Base-by-base conservation (phyloP, 2,797 vertebrate genomes). In the Megalops cyprinoides region DNA sequence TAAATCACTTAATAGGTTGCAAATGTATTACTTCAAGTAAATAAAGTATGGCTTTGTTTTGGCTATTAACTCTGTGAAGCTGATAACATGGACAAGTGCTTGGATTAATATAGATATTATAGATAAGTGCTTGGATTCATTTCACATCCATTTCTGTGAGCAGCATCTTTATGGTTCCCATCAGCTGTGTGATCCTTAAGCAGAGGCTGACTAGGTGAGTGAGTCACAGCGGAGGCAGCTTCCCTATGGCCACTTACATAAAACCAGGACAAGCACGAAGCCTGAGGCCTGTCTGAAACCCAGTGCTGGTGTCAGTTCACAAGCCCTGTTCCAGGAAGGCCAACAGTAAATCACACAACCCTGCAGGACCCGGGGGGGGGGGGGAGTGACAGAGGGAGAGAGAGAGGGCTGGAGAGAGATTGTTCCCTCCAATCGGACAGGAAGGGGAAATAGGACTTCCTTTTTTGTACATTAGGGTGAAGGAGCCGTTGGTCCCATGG, bases 381-480 rank as follows among this genome's bases (percentile, higher is more conserved):
- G 42, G 23, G 20, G 67, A 48, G 49, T 53, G 34, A 31, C 12
- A 23, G 18, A 79, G 58, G 86, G 86, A 12, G 25, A 55, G 28
- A 65, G 28, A 85, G 80, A 77, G 82, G n/a, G n/a, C n/a, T n/a
- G n/a, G n/a, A n/a, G n/a, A 82, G 73, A 79, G 89, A 92, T 92
- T 92, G 90, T 94, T 93, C 91, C 90, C 90, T 91, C 85, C 84
- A 87, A 84, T 82, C 76, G 80, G 81, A 88, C 82, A 91, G 92
- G 92, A 94, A 91, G 86, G 91, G 91, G 90, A 93, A 92, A 79
- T 88, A 86, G 87, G 86, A 84, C 86, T 93, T 95, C 92, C 92
- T 92, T 83, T 88, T 25, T 81, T 83, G 83, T 82, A 81, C 71
- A 62, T 83, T 48, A 31, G 78, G 75, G 37, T 48, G 55, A 62